A percentile compares a stretch with the other conserved stretches of the same genome.
Conservation (phyloP, 1,140 invertebrate genomes). For the Drosophila willistoni region DNA sequence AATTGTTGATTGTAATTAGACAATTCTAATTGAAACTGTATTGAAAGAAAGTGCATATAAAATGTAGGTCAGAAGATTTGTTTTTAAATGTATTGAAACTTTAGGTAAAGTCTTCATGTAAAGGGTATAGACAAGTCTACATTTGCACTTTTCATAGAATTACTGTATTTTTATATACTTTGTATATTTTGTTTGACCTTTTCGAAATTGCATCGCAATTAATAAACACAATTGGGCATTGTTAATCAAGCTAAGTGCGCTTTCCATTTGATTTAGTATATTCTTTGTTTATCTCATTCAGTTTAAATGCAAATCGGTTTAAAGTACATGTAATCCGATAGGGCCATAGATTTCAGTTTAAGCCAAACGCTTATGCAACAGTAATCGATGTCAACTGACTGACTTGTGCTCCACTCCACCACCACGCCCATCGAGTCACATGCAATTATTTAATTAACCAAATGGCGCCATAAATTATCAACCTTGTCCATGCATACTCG, state of each 20-base stretch:
- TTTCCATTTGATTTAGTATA: conserved; percentile 43
- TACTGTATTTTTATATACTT: conserved; percentile 17
- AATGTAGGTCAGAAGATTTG: too few relatives aligned
- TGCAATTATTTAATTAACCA: conserved; percentile 79
- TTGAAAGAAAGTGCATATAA: too few relatives aligned
- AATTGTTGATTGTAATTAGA: too few relatives aligned
- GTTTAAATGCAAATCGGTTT: conserved; percentile 50
- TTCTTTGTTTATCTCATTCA: conserved; percentile 9
- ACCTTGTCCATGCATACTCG: conserved; percentile 42
- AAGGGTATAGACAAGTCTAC: background rate
- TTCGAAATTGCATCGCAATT: conserved; percentile 36
- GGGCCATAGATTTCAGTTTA: conserved; percentile 40
- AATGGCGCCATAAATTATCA: conserved; percentile 78
- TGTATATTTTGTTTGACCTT: background rate
- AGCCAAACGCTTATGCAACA: conserved; percentile 64
- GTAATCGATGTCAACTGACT: conserved; percentile 43
- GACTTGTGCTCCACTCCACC: conserved; percentile 33
- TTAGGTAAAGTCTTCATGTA: too few relatives aligned
- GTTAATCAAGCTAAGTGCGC: conserved; percentile 11
- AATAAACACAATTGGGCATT: conserved; percentile 55
- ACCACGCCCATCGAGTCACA: conserved; percentile 62
- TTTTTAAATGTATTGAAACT: too few relatives aligned
- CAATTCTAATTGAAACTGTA: too few relatives aligned
- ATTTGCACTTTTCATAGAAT: too few relatives aligned
- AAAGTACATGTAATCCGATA: conserved; percentile 40